Evolutionary conservation across 2,797 vertebrate species (phyloP), one percentile per base, ranked within the genome.

Genomic region (Gymnopithys bicolor): DNA sequence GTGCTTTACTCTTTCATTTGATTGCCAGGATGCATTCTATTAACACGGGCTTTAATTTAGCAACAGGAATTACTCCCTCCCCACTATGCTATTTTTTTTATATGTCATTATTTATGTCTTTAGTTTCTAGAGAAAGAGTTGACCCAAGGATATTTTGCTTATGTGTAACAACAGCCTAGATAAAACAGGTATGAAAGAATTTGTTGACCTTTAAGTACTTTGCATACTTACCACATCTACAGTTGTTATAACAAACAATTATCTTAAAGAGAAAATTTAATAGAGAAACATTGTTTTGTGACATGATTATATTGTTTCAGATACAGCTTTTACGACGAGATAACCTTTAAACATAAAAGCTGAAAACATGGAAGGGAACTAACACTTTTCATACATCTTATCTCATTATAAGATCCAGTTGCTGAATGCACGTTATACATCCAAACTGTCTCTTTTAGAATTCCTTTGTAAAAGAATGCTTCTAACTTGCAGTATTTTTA

Each of bases 81-180:
- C 1, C 1, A 0, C 8, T 1, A 2, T n/a, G 7, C 2, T 8
- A 30, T 41, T 37, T 43, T 68, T 68, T 73, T 46, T 7, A 23
- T 24, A 30, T 28, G 4, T 27, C 30, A 37, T 71, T 60, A 52
- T 67, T 79, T 76, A 37, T 68, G 22, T 55, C 43, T 92, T 46
- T 28, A 71, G 5, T 16, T 62, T 88, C 19, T 62, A 82, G 62
- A 68, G 16, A 83, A 63, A 56, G 19, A 46, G 8, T 39, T 73
- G n/a, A 13, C 27, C 22, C 52, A 53, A 86, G 35, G 24, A 35
- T 71, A 78, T 49, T 62, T 81, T 74, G 13, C 27, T 53, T 33
- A 2, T 53, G 16, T 39, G 14, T 64, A 83, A 67, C 9, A 83
- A 67, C 8, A 91, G 15, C 7, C 52, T 19, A 27, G 11, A 46